Conservation (phyloP, 30 jellyfish, hydroid and myxozoan species). For the Hydractinia echinata region DNA sequence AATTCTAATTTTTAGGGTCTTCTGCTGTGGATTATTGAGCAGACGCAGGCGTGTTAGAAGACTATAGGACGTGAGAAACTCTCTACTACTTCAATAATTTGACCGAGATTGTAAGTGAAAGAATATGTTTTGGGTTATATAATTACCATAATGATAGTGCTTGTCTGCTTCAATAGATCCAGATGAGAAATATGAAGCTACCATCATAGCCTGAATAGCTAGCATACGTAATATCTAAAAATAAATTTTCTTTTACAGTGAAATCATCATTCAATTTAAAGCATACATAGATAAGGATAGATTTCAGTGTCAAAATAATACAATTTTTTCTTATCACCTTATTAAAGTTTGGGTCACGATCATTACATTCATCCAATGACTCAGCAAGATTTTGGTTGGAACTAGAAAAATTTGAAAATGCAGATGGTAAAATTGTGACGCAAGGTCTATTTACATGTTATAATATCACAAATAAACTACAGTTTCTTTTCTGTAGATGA, state of each 20-base stretch:
- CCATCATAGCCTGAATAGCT: conserved; percentile 53
- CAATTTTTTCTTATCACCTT: not conserved
- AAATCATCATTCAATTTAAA: not conserved
- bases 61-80: too few relatives aligned
- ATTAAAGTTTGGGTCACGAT: conserved; percentile 13
- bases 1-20: too few relatives aligned
- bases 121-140: not conserved
- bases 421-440: not conserved
- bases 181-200: conserved; percentile 44
- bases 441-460: too few relatives aligned
- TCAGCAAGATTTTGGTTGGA: conserved; percentile 29
- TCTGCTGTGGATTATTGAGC: too few relatives aligned
- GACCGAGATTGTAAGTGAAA: too few relatives aligned
- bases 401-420: not conserved
- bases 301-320: not conserved
- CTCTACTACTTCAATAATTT: too few relatives aligned
- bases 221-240: conserved; percentile 45
- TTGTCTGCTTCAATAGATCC: conserved; percentile 22
- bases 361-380: conserved; percentile 28
- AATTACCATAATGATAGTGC: conserved; percentile 40
- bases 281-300: not conserved
- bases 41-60: too few relatives aligned
- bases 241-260: not conserved
- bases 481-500: too few relatives aligned
- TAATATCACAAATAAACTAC: too few relatives aligned